Conservation (phyloP, 2,888 invertebrate genomes). For the Dryococelus australis region DNA sequence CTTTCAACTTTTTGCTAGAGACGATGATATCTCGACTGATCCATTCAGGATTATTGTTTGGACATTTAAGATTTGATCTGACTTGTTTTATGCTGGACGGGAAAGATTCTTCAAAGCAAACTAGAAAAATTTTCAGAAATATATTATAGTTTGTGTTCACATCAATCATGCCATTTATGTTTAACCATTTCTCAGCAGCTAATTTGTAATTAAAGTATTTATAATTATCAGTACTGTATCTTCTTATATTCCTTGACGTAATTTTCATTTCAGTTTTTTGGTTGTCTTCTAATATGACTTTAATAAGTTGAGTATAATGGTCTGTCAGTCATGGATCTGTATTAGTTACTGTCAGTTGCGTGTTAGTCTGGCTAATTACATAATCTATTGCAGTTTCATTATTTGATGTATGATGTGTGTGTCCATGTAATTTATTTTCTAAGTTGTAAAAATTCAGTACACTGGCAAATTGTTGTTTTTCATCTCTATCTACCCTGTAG, state of each 20-base stretch:
- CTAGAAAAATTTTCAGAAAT: background rate
- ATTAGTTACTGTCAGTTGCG: background rate
- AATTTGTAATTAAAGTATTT: background rate
- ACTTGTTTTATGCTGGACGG: background rate
- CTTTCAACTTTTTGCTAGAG: background rate
- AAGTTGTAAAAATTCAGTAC: background rate
- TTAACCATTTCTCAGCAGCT: background rate
- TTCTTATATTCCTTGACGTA: background rate
- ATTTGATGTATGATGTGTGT: background rate
- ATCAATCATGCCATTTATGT: background rate
- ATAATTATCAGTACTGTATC: background rate
- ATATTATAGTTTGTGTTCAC: background rate
- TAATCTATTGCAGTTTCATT: background rate
- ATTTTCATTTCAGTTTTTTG: background rate
- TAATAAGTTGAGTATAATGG: background rate
- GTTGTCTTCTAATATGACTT: background rate
- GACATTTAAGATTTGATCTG: background rate
- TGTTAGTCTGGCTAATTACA: background rate
- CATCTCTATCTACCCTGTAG: background rate
- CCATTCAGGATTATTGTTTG: background rate
- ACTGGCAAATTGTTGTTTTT: background rate
- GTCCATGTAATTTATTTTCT: background rate
- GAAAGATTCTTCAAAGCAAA: background rate
- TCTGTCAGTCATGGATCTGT: background rate
- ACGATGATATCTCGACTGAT: background rate